phyloP scores from a whole-genome alignment of 2,797 vertebrate genomes.

The Acrocephalus scirpaceus region DNA sequence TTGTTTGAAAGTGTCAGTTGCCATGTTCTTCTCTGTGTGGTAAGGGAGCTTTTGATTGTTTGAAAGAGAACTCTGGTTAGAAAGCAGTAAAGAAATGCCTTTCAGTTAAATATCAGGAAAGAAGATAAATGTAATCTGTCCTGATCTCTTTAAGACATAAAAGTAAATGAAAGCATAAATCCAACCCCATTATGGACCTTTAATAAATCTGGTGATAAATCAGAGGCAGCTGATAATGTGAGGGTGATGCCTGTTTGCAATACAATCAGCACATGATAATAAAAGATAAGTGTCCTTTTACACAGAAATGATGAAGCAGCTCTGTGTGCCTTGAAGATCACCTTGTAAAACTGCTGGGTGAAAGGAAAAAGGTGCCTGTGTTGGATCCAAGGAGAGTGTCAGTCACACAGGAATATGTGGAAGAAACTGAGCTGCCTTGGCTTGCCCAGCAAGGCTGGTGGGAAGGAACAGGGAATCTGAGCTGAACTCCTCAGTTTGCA shows the following conservation, averaged over 20 bases:
- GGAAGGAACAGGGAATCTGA: not conserved
- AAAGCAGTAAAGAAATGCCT: not conserved
- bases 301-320: not conserved
- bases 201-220: slow-evolving; percentile 32
- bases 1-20: not conserved
- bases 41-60: not conserved
- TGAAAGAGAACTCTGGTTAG: not conserved
- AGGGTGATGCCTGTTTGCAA: slow-evolving; percentile 24
- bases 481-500: not conserved
- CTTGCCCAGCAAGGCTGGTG: not conserved
- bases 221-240: slow-evolving; percentile 24
- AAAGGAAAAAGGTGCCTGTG: not conserved
- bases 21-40: not conserved
- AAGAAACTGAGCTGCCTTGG: not conserved
- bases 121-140: not conserved
- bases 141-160: not conserved
- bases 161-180: slow-evolving; percentile 27
- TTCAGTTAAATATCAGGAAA: not conserved
- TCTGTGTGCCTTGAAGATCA: slow-evolving; percentile 1
- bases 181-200: not conserved
- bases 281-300: slow-evolving; percentile 2
- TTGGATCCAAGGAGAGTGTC: not conserved
- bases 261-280: not conserved
- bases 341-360: not conserved
- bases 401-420: not conserved